Conservation (phyloP, 2,113 vertebrate species). For the Eudorcas thomsonii region DNA sequence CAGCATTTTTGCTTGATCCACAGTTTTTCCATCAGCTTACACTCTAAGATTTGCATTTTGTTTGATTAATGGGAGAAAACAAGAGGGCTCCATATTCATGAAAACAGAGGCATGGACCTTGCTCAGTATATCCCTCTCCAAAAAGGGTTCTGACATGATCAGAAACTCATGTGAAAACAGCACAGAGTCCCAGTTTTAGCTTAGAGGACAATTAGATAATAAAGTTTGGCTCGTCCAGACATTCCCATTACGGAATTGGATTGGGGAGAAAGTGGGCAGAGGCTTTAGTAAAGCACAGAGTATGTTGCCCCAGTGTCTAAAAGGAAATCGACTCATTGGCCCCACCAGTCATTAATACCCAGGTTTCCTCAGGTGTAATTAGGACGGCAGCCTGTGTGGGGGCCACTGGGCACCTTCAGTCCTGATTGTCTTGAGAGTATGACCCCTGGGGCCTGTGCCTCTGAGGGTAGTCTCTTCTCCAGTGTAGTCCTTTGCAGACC, state of each 20-base stretch:
- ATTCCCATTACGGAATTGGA: neutral
- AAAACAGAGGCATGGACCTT: neutral
- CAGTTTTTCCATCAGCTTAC: neutral
- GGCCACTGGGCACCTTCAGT: neutral
- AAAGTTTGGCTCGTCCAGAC: neutral
- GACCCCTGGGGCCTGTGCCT: neutral
- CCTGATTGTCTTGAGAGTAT: neutral
- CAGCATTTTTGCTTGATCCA: neutral
- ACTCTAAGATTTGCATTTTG: neutral
- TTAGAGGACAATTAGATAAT: neutral
- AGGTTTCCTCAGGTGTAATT: neutral
- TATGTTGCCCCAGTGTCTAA: neutral
- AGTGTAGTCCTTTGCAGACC: neutral
- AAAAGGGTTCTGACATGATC: neutral
- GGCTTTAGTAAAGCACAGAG: neutral
- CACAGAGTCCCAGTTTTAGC: neutral
- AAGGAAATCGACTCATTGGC: neutral
- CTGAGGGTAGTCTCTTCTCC: neutral
- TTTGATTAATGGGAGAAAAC: neutral
- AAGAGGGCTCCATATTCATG: neutral
- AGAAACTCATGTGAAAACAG: neutral
- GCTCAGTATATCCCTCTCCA: neutral
- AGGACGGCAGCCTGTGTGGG: neutral
- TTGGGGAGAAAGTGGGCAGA: neutral
- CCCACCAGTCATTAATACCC: neutral